A percentile compares a stretch with the other conserved stretches of the same genome.
Evolutionary conservation across 2,113 vertebrate genomes (phyloP).

Genomic region (Dasyornis broadbenti): DNA sequence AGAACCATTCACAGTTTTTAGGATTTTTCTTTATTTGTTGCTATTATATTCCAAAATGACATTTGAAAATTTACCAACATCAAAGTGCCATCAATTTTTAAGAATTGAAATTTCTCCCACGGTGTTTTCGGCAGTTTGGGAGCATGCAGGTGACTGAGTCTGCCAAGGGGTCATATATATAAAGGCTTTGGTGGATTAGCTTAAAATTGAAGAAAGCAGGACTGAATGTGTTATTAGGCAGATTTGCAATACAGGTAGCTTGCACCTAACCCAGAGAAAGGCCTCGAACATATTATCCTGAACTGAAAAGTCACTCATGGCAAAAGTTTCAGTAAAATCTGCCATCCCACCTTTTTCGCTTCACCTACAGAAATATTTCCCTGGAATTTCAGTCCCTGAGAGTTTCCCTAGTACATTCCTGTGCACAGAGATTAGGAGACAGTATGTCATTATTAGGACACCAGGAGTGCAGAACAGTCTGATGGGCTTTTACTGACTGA

Average conservation of each 20-base stretch:
- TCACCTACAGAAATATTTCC: background rate
- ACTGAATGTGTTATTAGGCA: background rate
- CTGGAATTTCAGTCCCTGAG: background rate
- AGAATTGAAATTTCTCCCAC: background rate
- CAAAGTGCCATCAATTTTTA: background rate
- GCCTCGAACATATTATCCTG: background rate
- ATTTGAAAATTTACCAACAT: background rate
- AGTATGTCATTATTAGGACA: background rate
- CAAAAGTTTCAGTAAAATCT: background rate
- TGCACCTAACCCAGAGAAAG: background rate
- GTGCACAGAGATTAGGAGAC: background rate
- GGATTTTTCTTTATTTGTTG: background rate
- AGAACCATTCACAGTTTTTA: background rate
- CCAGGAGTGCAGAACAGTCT: background rate
- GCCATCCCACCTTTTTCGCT: background rate
- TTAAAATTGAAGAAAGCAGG: background rate
- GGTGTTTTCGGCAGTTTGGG: background rate
- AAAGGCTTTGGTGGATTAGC: background rate
- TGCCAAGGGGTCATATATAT: background rate
- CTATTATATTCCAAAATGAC: background rate
- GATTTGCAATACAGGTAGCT: background rate
- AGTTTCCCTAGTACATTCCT: background rate
- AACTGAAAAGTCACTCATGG: accelerated
- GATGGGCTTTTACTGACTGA: background rate
- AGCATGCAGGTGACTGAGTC: background rate